Evolutionary conservation across 2,888 invertebrate genomes (phyloP), one percentile per base, ranked within the genome.

Genomic region (Falcaria lacertinaria): DNA sequence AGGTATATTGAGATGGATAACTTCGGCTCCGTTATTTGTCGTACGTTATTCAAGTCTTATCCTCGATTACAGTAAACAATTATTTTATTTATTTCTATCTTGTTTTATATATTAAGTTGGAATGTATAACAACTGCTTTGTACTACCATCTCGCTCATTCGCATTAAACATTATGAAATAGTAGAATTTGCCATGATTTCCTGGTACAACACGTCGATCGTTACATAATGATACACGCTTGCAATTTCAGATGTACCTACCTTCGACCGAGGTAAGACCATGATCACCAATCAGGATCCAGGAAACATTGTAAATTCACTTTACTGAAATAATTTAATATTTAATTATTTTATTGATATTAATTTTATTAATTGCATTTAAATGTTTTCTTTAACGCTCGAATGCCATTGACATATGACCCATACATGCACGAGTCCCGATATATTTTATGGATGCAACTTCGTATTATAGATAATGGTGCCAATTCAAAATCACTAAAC

Each of bases 251-350:
- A 86, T 82, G 68, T 75, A 50, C 73, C 84, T 53, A 72, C 80
- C 61, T 70, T 77, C 61, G 79, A 81, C 54, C 72, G 82, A 88
- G 88, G 88, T 87, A 86, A 86, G 87, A 74, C 66, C 79, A 77
- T 61, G 2, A 28, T 28, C 28, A 28, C 28, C 28, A 28, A 25
- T 25, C 6, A 28, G 28, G 11, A 11, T 11, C 85, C 85, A 79
- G 82, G 84, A 82, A 85, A 83, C 84, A 59, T 74, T 66, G 69
- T 60, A 75, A 80, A 78, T 74, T 74, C 69, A 71, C 78, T 60
- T 55, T 61, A 51, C 48, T 57, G 28, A 28, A 28, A 28, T 28
- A 11, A 28, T 15, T 33, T 33, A 33, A 14, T 14, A 37, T 15
- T 37, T 13, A 22, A 37, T 28, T 28, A 25, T 15, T 33, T 36